These are phyloP conservation scores for Eriosoma lanigerum DNA, from an alignment of 1,140 invertebrate genomes.

Conservation along the genomic window DNA sequence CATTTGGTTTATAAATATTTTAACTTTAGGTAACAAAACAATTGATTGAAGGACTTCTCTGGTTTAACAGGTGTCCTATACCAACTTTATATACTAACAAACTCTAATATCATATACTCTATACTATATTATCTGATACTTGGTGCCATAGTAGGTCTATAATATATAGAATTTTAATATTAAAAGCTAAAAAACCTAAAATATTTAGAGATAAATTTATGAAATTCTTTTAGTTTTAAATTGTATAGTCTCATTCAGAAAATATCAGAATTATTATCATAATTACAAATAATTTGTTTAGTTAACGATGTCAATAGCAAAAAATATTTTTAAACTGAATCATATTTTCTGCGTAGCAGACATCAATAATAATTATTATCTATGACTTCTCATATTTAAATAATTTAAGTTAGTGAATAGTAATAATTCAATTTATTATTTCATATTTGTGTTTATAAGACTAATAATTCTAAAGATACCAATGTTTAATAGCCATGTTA, in stretches of 20 bases:
- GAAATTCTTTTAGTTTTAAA: not conserved
- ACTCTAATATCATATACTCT: too few relatives aligned
- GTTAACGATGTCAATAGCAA: not conserved
- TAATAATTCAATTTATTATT: not conserved
- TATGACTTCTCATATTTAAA: too few relatives aligned
- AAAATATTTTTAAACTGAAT: slow-evolving; percentile 26
- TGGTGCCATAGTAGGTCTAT: too few relatives aligned
- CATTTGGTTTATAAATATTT: too few relatives aligned
- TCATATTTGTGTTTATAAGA: not conserved
- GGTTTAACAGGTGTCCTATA: too few relatives aligned
- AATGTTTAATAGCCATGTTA: not conserved
- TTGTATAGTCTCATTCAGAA: not conserved
- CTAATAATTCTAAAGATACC: not conserved
- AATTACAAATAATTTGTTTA: slow-evolving; percentile 19
- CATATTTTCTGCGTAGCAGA: slow-evolving; percentile 1
- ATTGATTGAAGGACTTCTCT: too few relatives aligned
- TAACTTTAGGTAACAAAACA: too few relatives aligned
- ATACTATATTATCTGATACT: too few relatives aligned
- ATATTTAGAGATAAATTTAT: not conserved
- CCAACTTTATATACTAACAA: too few relatives aligned
- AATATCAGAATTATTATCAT: not conserved
- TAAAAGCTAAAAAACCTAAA: too few relatives aligned
- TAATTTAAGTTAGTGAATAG: not conserved
- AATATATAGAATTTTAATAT: too few relatives aligned
- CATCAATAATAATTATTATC: slow-evolving; percentile 1